These are phyloP conservation scores for Gobio gobio DNA, from an alignment of 2,113 vertebrate species.

Conservation along the genomic window DNA sequence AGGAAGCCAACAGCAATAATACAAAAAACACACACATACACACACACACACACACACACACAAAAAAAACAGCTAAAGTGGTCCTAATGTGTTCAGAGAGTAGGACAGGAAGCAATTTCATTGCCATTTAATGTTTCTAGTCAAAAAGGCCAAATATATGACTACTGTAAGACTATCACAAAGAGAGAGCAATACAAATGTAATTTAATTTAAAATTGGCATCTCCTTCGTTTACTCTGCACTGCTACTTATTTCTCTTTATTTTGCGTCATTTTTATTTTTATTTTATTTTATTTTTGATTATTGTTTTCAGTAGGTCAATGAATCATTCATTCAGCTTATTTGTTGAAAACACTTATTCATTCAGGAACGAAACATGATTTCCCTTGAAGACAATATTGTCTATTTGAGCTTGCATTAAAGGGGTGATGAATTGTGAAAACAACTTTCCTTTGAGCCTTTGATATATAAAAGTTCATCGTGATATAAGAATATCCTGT, in stretches of 20 bases:
- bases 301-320: too few species aligned
- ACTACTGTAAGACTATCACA: neutral
- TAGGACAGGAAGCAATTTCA: slow-evolving; percentile 36
- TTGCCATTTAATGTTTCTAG: slow-evolving; percentile 19
- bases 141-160: neutral
- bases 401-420: neutral
- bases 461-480: too few species aligned
- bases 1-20: slow-evolving; percentile 20
- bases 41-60: too few species aligned
- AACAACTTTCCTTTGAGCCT: too few species aligned
- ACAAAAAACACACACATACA: neutral
- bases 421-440: neutral
- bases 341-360: neutral
- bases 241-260: neutral
- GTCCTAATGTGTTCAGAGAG: slow-evolving; percentile 31
- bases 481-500: too few species aligned
- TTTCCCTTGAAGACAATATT: neutral
- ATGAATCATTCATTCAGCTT: neutral
- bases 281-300: neutral
- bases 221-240: neutral
- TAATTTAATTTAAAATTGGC: neutral
- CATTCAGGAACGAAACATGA: neutral
- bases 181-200: neutral
- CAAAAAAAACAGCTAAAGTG: neutral
- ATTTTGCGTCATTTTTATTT: neutral